Conservation (phyloP, 2,113 vertebrate genomes). For the Dromiciops gliroides region DNA sequence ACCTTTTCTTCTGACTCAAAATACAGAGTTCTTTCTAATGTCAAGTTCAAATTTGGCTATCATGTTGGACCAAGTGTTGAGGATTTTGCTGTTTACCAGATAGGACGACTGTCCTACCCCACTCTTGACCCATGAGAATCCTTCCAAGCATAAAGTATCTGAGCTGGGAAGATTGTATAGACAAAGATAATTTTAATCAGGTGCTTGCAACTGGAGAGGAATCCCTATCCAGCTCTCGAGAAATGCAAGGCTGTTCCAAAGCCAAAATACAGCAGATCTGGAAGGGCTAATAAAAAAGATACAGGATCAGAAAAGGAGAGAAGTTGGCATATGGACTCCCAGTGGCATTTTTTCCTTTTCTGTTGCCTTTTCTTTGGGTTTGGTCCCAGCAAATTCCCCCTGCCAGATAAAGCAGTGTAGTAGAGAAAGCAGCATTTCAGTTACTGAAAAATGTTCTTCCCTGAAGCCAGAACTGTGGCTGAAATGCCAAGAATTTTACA, state of each 20-base stretch:
- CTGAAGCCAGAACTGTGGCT: constrained; percentile 43
- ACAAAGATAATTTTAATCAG: background rate
- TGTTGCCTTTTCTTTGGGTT: constrained; percentile 33
- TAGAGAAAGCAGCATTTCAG: constrained; percentile 62
- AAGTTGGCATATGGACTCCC: background rate
- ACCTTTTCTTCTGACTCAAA: background rate
- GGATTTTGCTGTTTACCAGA: background rate
- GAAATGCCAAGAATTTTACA: constrained; percentile 49
- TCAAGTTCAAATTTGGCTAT: background rate
- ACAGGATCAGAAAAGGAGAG: background rate
- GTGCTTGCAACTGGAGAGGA: background rate
- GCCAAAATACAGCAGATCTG: background rate
- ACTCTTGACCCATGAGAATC: background rate
- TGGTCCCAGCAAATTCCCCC: constrained; percentile 51
- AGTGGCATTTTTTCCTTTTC: background rate
- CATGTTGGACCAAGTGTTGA: background rate
- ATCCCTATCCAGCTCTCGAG: background rate
- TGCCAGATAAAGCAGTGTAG: constrained; percentile 45
- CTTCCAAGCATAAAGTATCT: background rate
- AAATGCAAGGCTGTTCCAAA: background rate
- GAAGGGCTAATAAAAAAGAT: background rate
- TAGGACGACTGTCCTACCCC: background rate
- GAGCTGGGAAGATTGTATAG: background rate
- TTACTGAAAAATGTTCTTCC: constrained; percentile 60
- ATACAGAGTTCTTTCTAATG: background rate